Conservation (phyloP, 2,113 vertebrate genomes). For the Noctilio leporinus region DNA sequence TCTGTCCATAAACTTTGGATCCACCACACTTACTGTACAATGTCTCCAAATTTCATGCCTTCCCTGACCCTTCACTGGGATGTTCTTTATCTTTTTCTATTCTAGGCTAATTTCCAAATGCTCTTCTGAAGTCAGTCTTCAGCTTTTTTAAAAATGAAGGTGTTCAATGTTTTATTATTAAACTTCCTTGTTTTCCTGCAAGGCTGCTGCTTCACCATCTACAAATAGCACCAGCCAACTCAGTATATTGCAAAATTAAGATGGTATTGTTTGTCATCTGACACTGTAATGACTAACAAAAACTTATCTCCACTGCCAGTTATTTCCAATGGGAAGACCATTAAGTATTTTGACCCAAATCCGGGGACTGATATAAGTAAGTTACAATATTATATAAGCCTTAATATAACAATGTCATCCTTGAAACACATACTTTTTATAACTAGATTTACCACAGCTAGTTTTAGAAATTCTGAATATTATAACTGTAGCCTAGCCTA, state of each 20-base stretch:
- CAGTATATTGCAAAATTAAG: conserved; percentile 23
- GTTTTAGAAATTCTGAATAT: neutral
- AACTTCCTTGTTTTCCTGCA: conserved; percentile 32
- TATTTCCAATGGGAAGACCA: neutral
- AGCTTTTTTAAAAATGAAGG: neutral
- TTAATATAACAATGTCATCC: conserved; percentile 5
- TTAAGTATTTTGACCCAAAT: neutral
- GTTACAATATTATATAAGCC: conserved; percentile 32
- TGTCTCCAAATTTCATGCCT: neutral
- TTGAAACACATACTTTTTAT: conserved; percentile 9
- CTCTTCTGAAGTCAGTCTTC: neutral
- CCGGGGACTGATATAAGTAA: neutral
- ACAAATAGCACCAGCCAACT: conserved; percentile 43
- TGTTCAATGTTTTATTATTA: conserved; percentile 61
- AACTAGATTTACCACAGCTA: conserved; percentile 18
- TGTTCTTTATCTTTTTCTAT: neutral
- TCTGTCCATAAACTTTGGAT: neutral
- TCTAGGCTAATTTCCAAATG: neutral
- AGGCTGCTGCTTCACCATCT: conserved; percentile 30
- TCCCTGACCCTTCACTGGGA: neutral
- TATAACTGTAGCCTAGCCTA: neutral
- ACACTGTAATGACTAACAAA: neutral
- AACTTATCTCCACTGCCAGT: neutral
- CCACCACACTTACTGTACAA: too few species aligned
- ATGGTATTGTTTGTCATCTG: neutral